Evolutionary conservation across 2,888 invertebrate species (phyloP).

Genomic region (Acronicta psi): DNA sequence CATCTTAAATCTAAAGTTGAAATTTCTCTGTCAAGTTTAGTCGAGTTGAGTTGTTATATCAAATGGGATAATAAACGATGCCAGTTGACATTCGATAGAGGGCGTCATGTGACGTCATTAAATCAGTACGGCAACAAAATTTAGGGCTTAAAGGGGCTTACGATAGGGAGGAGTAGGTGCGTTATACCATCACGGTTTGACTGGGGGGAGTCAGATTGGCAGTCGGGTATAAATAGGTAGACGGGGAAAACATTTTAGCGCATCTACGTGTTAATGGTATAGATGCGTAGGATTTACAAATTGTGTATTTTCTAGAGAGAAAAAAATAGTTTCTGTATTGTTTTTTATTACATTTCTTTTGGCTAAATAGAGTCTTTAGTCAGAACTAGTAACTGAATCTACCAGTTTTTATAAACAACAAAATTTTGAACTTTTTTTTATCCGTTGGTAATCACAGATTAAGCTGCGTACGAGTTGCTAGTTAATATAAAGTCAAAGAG

Average conservation of each 20-base stretch:
- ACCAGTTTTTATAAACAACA: too few species aligned
- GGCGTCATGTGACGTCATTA: conserved; percentile 87
- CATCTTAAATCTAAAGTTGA: rapidly evolving
- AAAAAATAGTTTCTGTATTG: neutral
- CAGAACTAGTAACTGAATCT: too few species aligned
- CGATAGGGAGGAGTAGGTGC: conserved; percentile 64
- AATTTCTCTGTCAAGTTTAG: conserved; percentile 14
- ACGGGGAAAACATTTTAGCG: conserved; percentile 44
- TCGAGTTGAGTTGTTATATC: conserved; percentile 47
- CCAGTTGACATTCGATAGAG: conserved; percentile 88
- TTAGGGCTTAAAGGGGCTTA: conserved; percentile 80
- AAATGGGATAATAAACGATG: conserved; percentile 67
- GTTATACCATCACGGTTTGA: conserved; percentile 57
- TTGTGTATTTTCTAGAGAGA: neutral
- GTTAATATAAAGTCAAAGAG: too few species aligned
- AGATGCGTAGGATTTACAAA: conserved; percentile 8
- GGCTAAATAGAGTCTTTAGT: too few species aligned
- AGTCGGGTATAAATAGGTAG: conserved; percentile 41
- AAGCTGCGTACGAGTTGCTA: too few species aligned
- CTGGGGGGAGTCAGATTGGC: conserved; percentile 54
- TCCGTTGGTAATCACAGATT: too few species aligned
- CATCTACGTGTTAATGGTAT: conserved; percentile 43
- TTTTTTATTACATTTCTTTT: too few species aligned
- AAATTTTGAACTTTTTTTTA: too few species aligned
- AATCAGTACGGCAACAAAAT: conserved; percentile 86